These are phyloP conservation scores for Lasioglossum vierecki DNA, from an alignment of 2,888 invertebrate genomes.

Conservation along the genomic window DNA sequence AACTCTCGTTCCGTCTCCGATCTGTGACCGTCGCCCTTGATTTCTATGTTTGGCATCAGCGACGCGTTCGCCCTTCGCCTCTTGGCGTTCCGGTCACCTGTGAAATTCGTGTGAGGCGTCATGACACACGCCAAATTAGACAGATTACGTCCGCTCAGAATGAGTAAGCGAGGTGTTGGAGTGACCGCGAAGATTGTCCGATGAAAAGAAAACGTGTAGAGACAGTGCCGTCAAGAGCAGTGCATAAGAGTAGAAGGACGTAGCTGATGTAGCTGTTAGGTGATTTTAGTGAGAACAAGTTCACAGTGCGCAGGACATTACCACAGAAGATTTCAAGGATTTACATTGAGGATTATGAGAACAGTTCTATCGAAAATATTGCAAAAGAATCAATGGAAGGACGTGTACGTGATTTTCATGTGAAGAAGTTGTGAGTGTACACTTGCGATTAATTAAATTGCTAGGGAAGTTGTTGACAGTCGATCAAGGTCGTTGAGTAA, in stretches of 20 bases:
- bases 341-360: not conserved
- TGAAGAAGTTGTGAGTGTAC: too few relatives aligned
- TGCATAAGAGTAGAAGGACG: not conserved
- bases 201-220: not conserved
- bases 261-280: not conserved
- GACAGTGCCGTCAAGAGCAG: not conserved
- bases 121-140: not conserved
- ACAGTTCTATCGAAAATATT: too few relatives aligned
- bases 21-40: constrained; percentile 37
- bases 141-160: not conserved
- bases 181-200: not conserved
- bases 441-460: too few relatives aligned
- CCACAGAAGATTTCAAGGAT: not conserved
- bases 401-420: too few relatives aligned
- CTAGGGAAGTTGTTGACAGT: not conserved
- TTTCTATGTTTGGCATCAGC: not conserved
- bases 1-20: constrained; percentile 40
- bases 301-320: not conserved
- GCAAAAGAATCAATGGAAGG: too few relatives aligned
- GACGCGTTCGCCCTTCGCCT: not conserved
- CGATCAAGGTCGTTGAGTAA: not conserved
- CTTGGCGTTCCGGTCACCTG: too few relatives aligned
- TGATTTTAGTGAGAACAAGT: not conserved
- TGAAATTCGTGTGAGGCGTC: not conserved
- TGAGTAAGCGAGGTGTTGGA: not conserved